phyloP scores from a whole-genome alignment of 2,113 vertebrate species.

The Pterophyllum scalare region DNA sequence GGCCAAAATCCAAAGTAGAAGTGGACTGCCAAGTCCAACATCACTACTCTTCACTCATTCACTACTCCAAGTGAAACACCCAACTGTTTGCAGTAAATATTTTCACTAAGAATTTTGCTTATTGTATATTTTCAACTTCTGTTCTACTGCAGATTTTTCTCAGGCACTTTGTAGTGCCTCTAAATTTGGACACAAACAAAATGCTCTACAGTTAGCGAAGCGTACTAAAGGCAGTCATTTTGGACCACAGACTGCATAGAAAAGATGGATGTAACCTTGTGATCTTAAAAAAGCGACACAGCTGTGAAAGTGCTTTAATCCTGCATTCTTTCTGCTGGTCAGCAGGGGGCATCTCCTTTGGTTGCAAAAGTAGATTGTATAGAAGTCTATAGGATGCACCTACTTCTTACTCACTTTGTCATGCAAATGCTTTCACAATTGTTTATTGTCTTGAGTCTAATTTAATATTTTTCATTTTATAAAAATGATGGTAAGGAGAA shows the following conservation, averaged over 20 bases:
- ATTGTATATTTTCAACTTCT: background rate
- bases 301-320: background rate
- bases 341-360: background rate
- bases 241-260: constrained; percentile 3
- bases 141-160: background rate
- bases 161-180: background rate
- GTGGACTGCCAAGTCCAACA: background rate
- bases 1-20: no score
- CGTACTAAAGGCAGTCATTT: background rate
- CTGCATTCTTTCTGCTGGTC: background rate
- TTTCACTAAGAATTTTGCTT: background rate
- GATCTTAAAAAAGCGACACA: background rate
- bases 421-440: background rate
- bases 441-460: background rate
- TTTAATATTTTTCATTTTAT: no score
- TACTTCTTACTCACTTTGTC: background rate
- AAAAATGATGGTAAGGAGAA: background rate
- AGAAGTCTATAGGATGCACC: background rate
- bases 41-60: background rate
- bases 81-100: background rate
- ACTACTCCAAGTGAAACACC: background rate
- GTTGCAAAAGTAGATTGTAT: background rate
- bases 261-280: background rate
- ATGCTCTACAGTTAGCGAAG: background rate
- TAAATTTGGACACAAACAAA: background rate